Evolutionary conservation across 2,797 vertebrate genomes (phyloP).

Genomic region (Huso huso): DNA sequence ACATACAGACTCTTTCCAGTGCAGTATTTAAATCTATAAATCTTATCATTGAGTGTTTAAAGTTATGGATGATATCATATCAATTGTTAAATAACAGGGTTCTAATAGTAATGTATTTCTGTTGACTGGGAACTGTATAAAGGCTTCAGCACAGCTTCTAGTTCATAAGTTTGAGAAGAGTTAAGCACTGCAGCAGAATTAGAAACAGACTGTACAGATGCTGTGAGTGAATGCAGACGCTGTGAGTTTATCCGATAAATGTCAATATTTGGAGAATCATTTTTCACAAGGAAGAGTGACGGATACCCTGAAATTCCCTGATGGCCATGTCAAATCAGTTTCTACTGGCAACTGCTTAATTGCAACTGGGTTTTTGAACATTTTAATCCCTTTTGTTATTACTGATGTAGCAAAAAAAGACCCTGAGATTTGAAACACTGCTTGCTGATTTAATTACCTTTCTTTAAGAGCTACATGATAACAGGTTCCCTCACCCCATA

Average conservation of each 20-base stretch:
- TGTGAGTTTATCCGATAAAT: constrained; percentile 6
- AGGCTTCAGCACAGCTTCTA: no score
- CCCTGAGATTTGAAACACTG: constrained; percentile 22
- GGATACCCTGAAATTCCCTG: constrained; percentile 15
- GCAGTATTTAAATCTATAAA: no score
- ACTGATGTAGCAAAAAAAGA: constrained; percentile 18
- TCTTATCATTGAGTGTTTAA: no score
- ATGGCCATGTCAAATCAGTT: constrained; percentile 22
- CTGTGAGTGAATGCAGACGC: background rate
- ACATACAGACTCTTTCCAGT: no score
- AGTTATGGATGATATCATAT: no score
- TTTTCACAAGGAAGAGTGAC: constrained; percentile 16
- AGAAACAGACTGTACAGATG: no score
- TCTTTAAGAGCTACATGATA: constrained; percentile 20
- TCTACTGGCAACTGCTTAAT: constrained; percentile 24
- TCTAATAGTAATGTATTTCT: no score
- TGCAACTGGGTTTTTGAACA: constrained; percentile 22
- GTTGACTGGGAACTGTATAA: no score
- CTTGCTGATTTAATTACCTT: constrained; percentile 28
- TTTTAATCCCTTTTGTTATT: constrained; percentile 25
- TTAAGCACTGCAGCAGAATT: no score
- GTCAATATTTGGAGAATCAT: constrained; percentile 7
- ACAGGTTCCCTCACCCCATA: constrained; percentile 13
- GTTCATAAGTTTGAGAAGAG: no score
- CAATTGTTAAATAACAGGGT: no score